These are phyloP conservation scores for Endomychus coccineus DNA, from an alignment of 2,888 invertebrate genomes.

Conservation along the genomic window DNA sequence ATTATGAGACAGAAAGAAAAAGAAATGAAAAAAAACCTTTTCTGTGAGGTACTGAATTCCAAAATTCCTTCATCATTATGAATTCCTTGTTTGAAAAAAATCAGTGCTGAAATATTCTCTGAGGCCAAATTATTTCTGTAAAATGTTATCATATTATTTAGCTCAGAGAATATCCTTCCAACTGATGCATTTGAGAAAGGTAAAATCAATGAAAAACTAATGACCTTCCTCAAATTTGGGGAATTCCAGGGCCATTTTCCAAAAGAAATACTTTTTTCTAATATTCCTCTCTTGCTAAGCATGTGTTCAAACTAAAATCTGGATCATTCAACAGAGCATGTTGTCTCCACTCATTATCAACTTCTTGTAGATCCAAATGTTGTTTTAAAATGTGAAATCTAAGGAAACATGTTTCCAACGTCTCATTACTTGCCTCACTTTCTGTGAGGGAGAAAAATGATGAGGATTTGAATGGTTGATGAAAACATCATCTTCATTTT, in stretches of 20 bases:
- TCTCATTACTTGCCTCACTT: not conserved
- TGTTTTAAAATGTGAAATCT: constrained; percentile 1
- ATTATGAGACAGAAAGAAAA: too few species aligned
- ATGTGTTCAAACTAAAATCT: constrained; percentile 2
- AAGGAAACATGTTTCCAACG: not conserved
- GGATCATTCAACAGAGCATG: constrained; percentile 4
- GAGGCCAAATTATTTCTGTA: constrained; percentile 2
- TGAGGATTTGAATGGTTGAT: not conserved
- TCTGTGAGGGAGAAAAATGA: not conserved
- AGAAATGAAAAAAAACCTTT: too few species aligned
- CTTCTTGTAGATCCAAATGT: constrained; percentile 1
- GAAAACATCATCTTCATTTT: constrained; percentile 1
- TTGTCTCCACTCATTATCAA: constrained; percentile 4
- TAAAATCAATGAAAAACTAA: constrained; percentile 2
- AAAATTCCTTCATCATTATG: constrained; percentile 1
- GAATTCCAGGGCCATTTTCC: not conserved
- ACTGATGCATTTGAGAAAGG: constrained; percentile 5
- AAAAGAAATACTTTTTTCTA: not conserved
- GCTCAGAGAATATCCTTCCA: constrained; percentile 3
- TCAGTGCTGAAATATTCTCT: constrained; percentile 1
- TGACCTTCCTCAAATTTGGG: constrained; percentile 4
- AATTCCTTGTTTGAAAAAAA: constrained; percentile 1
- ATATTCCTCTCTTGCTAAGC: not conserved
- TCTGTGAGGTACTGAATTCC: too few species aligned
- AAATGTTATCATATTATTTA: constrained; percentile 2